Conservation (phyloP, 2,888 invertebrate genomes). For the Thecophora atra region DNA sequence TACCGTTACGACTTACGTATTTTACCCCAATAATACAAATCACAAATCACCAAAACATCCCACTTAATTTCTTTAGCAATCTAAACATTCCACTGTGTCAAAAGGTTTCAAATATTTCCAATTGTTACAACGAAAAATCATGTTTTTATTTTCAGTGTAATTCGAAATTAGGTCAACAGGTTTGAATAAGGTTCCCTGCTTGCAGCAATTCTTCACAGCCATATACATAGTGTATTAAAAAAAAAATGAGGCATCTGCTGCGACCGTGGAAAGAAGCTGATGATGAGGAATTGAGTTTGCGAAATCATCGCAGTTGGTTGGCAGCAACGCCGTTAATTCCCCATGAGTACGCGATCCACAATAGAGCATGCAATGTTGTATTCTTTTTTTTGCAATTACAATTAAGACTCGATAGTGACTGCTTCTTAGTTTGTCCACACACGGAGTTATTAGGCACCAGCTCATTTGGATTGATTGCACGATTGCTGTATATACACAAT, state of each 20-base stretch:
- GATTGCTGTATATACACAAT: neutral
- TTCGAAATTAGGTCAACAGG: conserved; percentile 67
- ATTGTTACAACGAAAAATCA: conserved; percentile 32
- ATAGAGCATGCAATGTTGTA: conserved; percentile 10
- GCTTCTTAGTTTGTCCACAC: neutral
- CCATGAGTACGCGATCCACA: neutral
- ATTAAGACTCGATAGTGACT: conserved; percentile 23
- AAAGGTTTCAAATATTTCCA: conserved; percentile 35
- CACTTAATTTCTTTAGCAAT: neutral
- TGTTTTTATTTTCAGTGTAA: conserved; percentile 43
- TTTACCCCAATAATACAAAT: too few species aligned
- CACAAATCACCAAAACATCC: too few species aligned
- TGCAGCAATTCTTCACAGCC: conserved; percentile 28
- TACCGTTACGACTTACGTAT: too few species aligned
- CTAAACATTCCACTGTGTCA: conserved; percentile 19
- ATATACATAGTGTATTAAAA: conserved; percentile 7
- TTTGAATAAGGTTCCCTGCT: conserved; percentile 59
- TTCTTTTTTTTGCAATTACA: neutral
- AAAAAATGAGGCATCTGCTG: neutral
- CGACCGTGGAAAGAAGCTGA: conserved; percentile 1
- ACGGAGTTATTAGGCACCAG: conserved; percentile 1
- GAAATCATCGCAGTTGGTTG: conserved; percentile 20
- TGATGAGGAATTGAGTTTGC: conserved; percentile 24
- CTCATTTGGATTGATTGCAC: conserved; percentile 4
- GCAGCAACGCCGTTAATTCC: neutral